phyloP scores from a whole-genome alignment of 2,888 invertebrate genomes.

The Aelia acuminata region DNA sequence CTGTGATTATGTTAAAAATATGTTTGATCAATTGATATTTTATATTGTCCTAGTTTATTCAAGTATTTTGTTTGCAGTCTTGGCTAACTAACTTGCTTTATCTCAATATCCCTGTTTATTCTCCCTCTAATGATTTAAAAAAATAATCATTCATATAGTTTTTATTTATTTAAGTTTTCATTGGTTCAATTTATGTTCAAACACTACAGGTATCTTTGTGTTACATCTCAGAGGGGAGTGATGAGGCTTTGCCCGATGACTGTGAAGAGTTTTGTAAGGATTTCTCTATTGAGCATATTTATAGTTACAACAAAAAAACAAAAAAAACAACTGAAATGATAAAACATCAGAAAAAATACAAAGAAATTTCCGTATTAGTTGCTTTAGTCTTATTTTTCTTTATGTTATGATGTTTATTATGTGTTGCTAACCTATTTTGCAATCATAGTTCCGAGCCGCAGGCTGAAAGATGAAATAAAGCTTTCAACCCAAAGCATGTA shows the following conservation, averaged over 20 bases:
- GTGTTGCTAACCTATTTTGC: conserved; percentile 54
- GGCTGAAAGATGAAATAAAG: conserved; percentile 48
- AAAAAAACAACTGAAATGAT: neutral
- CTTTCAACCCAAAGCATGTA: conserved; percentile 54
- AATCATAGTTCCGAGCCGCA: conserved; percentile 2
- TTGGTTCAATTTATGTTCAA: conserved; percentile 61
- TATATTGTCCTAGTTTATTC: conserved; percentile 19
- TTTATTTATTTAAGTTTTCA: conserved; percentile 49
- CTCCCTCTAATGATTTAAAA: neutral
- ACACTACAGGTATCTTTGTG: conserved; percentile 64
- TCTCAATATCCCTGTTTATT: conserved; percentile 3
- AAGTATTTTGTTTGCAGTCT: conserved; percentile 52
- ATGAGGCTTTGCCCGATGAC: conserved; percentile 61
- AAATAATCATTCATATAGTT: conserved; percentile 6
- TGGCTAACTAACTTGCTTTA: conserved; percentile 53
- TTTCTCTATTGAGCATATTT: conserved; percentile 49
- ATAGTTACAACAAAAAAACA: conserved; percentile 44
- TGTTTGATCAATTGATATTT: conserved; percentile 31
- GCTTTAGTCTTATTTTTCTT: conserved; percentile 56
- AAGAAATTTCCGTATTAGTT: conserved; percentile 16
- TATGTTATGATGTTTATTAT: conserved; percentile 37
- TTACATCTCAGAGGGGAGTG: conserved; percentile 64
- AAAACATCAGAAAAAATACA: conserved; percentile 38
- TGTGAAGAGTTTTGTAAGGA: conserved; percentile 64
- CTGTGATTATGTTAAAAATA: neutral